Conservation (phyloP, 2,113 vertebrate species). For the Patagioenas fasciata region DNA sequence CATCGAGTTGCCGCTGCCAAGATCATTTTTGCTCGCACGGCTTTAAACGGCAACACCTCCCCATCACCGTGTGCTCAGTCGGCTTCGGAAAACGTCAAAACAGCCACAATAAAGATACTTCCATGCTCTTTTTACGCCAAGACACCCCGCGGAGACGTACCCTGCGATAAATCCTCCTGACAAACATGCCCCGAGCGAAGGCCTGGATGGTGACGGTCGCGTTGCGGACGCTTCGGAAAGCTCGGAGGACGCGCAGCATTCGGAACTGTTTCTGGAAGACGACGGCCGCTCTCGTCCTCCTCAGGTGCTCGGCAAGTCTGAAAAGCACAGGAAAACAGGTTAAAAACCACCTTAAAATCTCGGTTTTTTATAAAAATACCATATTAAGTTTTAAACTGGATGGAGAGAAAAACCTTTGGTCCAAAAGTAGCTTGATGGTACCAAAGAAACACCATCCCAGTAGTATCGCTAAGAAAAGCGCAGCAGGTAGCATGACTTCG, state of each 20-base stretch:
- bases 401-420: background rate
- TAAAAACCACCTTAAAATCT: background rate
- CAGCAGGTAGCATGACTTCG: too few relatives aligned
- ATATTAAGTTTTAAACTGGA: background rate
- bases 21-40: background rate
- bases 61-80: fast-evolving
- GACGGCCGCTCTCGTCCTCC: slow-evolving; percentile 81
- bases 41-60: background rate
- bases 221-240: slow-evolving; percentile 68
- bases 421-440: background rate
- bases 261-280: slow-evolving; percentile 89
- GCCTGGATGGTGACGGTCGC: slow-evolving; percentile 87
- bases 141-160: slow-evolving; percentile 37
- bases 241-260: slow-evolving; percentile 79
- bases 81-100: background rate
- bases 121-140: fast-evolving
- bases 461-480: background rate
- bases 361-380: background rate
- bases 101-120: fast-evolving
- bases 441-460: background rate
- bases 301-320: slow-evolving; percentile 82
- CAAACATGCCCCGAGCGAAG: slow-evolving; percentile 85
- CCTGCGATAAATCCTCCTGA: slow-evolving; percentile 83
- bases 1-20: background rate
- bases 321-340: background rate